Evolutionary conservation across 2,797 vertebrate species (phyloP).

Genomic region (Lutra lutra): DNA sequence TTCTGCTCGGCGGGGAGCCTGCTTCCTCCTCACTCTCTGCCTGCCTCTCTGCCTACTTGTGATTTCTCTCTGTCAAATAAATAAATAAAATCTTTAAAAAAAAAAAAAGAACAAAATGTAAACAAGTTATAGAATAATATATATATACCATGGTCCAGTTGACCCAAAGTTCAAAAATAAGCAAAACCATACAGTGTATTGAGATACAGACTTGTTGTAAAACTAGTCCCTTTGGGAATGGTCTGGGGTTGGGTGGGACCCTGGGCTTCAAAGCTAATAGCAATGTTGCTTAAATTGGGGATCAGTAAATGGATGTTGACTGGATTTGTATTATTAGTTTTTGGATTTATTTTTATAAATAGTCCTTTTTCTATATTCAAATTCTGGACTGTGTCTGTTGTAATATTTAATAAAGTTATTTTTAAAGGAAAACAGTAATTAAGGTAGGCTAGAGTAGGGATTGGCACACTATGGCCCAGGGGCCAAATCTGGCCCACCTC

Average conservation of each 20-base stretch:
- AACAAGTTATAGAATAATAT: neutral
- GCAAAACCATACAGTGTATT: neutral
- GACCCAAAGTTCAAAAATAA: neutral
- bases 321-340: neutral
- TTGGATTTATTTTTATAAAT: constrained; percentile 1
- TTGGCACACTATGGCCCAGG: neutral
- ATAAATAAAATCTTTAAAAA: no score
- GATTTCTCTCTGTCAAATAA: no score
- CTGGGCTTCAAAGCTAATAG: neutral
- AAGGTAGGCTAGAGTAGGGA: neutral
- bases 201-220: neutral
- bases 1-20: no score
- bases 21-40: no score
- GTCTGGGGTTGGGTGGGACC: no score
- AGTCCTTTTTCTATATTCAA: neutral
- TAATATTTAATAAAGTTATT: neutral
- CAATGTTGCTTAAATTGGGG: neutral
- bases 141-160: neutral
- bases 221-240: neutral
- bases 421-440: constrained; percentile 16
- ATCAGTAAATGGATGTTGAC: neutral
- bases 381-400: neutral
- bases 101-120: neutral
- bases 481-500: neutral
- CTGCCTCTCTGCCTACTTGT: no score